These are phyloP conservation scores for Eupeodes latifasciatus DNA, from an alignment of 2,888 invertebrate genomes.

Conservation along the genomic window DNA sequence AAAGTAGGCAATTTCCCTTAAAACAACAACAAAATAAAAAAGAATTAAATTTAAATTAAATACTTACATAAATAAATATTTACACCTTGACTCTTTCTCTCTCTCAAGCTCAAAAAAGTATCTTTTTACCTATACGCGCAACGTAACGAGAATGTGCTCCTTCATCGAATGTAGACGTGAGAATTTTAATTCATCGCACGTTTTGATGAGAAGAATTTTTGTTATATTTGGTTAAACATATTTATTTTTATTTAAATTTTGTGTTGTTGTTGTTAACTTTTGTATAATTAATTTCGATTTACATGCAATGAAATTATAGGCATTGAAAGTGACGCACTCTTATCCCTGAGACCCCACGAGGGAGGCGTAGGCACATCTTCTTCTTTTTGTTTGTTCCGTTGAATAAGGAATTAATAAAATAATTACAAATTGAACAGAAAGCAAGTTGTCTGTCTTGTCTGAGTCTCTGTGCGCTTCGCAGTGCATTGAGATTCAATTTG, in stretches of 20 bases:
- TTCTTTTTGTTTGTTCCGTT: background rate
- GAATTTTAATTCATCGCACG: conserved; percentile 68
- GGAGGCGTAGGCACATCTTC: conserved; percentile 34
- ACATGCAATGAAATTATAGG: conserved; percentile 50
- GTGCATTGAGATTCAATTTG: conserved; percentile 1
- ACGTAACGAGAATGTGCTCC: background rate
- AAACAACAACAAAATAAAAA: conserved; percentile 3
- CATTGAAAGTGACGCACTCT: conserved; percentile 61
- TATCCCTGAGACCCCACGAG: background rate
- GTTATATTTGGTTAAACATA: conserved; percentile 29
- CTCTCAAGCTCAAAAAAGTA: conserved; percentile 28
- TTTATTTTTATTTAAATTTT: background rate
- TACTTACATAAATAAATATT: conserved; percentile 63
- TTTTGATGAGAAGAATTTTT: conserved; percentile 40
- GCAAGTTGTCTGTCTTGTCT: background rate
- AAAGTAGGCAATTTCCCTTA: conserved; percentile 47
- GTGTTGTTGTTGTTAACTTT: conserved; percentile 7
- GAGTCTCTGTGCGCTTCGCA: background rate
- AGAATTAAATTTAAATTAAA: conserved; percentile 28
- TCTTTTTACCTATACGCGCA: background rate
- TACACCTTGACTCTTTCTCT: conserved; percentile 57
- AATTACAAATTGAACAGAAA: conserved; percentile 28
- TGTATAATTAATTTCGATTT: conserved; percentile 51
- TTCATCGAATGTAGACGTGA: background rate
- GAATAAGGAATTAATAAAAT: conserved; percentile 64